These are phyloP conservation scores for Leptopterna dolabrata DNA, from an alignment of 2,888 invertebrate species.

Conservation along the genomic window DNA sequence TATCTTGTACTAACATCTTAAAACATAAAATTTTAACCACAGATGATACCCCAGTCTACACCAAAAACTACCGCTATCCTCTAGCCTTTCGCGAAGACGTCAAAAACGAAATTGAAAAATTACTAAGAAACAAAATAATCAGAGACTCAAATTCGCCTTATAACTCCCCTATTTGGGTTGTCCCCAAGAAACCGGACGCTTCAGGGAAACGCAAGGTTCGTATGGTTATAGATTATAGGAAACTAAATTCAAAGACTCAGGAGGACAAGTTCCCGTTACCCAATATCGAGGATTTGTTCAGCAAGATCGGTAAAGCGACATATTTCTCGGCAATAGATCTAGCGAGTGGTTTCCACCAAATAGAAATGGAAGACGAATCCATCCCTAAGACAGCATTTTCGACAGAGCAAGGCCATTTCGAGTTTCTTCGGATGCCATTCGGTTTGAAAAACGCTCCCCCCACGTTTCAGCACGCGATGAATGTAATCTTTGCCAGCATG, in stretches of 20 bases:
- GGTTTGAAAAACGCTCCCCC: constrained; percentile 45
- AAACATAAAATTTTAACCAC: background rate
- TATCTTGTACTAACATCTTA: background rate
- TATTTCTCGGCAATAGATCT: background rate
- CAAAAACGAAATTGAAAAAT: background rate
- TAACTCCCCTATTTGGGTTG: background rate
- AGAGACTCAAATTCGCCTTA: background rate
- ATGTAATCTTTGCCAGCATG: background rate
- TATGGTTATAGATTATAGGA: background rate
- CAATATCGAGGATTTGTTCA: background rate
- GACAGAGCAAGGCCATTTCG: constrained; percentile 45
- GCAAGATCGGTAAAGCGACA: background rate
- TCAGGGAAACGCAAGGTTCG: background rate
- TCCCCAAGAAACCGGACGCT: background rate
- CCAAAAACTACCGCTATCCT: background rate
- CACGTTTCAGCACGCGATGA: constrained; percentile 23
- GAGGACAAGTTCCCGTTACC: background rate
- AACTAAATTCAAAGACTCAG: background rate
- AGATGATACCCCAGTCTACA: background rate
- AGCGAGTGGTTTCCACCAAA: background rate
- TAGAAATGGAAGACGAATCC: background rate
- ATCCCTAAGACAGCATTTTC: constrained; percentile 45
- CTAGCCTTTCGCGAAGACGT: background rate
- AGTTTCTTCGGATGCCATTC: constrained; percentile 55
- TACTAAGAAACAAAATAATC: background rate